Base-by-base conservation (phyloP, 2,113 vertebrate genomes). In the Hylia prasina region DNA sequence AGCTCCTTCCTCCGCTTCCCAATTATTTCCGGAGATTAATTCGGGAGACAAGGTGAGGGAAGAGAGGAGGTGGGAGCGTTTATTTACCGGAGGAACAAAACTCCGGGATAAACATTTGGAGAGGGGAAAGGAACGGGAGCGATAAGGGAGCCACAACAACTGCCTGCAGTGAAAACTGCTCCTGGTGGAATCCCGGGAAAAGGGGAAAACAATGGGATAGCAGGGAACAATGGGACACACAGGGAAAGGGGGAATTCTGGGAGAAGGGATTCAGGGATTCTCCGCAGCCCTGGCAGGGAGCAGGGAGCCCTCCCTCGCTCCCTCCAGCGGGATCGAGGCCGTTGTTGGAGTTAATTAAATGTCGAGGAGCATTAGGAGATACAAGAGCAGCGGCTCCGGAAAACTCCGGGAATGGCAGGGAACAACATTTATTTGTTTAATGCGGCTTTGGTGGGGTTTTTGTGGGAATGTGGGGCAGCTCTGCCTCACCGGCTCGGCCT, bases 101-200 rank as follows among this genome's bases (percentile, higher is more conserved):
- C 42, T 48, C 12, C 1, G 18, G 83, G 87, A 89, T 91, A 94
- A 94, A 91, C 89, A 92, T 92, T 95, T 84, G 60, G 81, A 78
- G 89, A 47, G 0, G 5, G 65, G 89, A 37, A 42, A 27, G 30
- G 54, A 81, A 61, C 4, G 35, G 56, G 65, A 57, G 30, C 1
- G 47, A 89, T 63, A n/a, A 91, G 69, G 33, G 68, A 24, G 27
- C 12, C 25, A 31, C 4, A 24, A 39, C 48, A 92, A 27, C 33
- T 0, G 18, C 39, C 9, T 3, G 4, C 75, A 45, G 16, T 21
- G 47, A 70, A 80, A 94, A 71, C 3, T 2, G 3, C 6, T 44
- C 69, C 9, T 9, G 47, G 33, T 3, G 33, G 16, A 33, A 35
- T 54, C 61, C 48, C 0, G 3, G 77, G 61, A 45, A 66, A 56